Base-by-base conservation (phyloP, 2,113 vertebrate species). In the Lethenteron camtschaticum region DNA sequence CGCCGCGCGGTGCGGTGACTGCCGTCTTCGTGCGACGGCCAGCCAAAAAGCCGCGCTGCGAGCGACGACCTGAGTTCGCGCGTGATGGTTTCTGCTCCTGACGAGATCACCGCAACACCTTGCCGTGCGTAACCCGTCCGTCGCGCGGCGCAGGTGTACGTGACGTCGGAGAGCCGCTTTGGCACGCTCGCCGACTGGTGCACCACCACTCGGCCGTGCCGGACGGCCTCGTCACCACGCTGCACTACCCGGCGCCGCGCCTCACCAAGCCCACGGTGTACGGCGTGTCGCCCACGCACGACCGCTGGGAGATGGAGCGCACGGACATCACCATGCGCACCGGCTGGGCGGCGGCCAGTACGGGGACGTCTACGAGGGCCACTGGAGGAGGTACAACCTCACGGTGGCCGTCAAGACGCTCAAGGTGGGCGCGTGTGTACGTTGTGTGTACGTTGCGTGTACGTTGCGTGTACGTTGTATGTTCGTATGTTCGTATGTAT, bases 271-370 rank as follows among this genome's bases (percentile, higher is more conserved):
- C 94, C 76, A 99, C 94, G 0, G 89, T 99, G 71, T 99, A 99
- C 1, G 94, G 94, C 0, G 94, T 99, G 75, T 99, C 94, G 14
- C 94, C 94, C 73, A 99, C 96, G 79, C 90, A 99, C 1, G 94
- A 99, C 79, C 96, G 96, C 76, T 99, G 94, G 94, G 94, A 99
- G 80, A 99, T 99, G 94, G 94, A 99, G 75, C 83, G 94, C 71
- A 99, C 94, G 3, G 94, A 99, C 75, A 99, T 99, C 79, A 96
- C 94, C 79, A 99, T 99, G 94, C 96, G 96, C 94, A 99, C 87
- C 96, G 96, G 75, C 85, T 99, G 1, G 94, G 94, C 58, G 94
- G 94, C 18, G 94, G 94, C 70, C 94, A 99, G 78, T 99, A 99
- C 2, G 94, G 94, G 1, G 94, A 99, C 78, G 94, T 99, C 71